phyloP scores from a whole-genome alignment of 1,140 invertebrate genomes.

The Ridgeia piscesae region DNA sequence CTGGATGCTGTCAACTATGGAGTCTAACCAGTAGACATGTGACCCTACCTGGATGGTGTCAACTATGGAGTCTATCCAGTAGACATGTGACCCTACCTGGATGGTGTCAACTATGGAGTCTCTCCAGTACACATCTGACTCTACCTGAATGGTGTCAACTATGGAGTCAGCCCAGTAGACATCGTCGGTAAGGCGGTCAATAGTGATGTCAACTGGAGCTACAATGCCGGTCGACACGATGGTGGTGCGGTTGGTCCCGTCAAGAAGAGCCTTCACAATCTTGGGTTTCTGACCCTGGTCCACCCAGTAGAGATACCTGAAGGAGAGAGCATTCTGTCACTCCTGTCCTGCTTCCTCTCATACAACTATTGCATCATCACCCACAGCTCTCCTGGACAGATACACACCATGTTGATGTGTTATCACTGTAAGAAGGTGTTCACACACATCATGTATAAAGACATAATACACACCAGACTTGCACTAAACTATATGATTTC shows the following conservation, averaged over 20 bases:
- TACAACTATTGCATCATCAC: neutral
- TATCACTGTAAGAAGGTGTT: neutral
- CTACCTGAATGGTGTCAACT: constrained; percentile 84
- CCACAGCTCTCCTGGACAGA: neutral
- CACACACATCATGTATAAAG: neutral
- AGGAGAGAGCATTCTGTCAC: neutral
- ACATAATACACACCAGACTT: neutral
- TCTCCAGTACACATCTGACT: too few relatives aligned
- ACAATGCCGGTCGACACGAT: constrained; percentile 88
- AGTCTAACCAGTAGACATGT: too few relatives aligned
- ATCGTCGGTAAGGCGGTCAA: constrained; percentile 92
- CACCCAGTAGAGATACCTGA: constrained; percentile 87
- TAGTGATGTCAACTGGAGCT: constrained; percentile 87
- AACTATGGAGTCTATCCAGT: too few relatives aligned
- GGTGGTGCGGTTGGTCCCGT: constrained; percentile 84
- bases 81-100: too few relatives aligned
- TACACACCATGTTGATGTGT: neutral
- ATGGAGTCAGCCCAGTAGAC: constrained; percentile 97
- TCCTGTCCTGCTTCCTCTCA: neutral
- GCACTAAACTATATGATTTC: neutral
- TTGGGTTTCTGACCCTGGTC: constrained; percentile 96
- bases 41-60: too few relatives aligned
- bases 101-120: too few relatives aligned
- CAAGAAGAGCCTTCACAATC: constrained; percentile 86
- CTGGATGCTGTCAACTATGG: too few relatives aligned